Conservation (phyloP, 2,888 invertebrate species). For the Nomada flava region DNA sequence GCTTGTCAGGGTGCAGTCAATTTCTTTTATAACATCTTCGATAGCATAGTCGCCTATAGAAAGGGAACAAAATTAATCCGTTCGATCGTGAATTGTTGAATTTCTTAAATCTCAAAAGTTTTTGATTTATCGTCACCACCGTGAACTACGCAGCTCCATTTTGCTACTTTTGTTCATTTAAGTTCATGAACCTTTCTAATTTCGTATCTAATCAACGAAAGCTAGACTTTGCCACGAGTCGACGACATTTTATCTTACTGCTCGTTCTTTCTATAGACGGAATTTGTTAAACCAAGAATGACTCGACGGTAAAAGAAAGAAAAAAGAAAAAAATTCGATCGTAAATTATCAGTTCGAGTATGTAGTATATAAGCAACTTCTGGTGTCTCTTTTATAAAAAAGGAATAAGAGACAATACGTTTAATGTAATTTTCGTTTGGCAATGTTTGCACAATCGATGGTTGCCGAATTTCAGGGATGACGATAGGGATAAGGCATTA, state of each 20-base stretch:
- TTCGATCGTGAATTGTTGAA: neutral
- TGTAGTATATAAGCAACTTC: neutral
- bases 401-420: neutral
- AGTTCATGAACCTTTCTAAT: constrained; percentile 43
- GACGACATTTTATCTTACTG: constrained; percentile 34
- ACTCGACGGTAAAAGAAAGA: neutral
- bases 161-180: constrained; percentile 20
- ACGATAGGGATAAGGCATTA: neutral
- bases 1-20: neutral
- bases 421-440: neutral
- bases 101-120: no score
- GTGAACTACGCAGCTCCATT: neutral
- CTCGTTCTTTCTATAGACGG: constrained; percentile 21
- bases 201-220: constrained; percentile 54
- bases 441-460: neutral
- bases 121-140: no score
- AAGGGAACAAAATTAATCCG: neutral
- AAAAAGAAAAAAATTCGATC: neutral
- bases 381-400: neutral
- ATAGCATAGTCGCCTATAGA: neutral
- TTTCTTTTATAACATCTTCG: neutral
- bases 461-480: neutral
- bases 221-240: constrained; percentile 50
- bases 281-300: constrained; percentile 2
- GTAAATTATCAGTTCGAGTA: constrained; percentile 14